Percentiles rank a stretch among this genome's conserved stretches.
Conservation (phyloP, 2,888 invertebrate species). For the Andrena praecox region DNA sequence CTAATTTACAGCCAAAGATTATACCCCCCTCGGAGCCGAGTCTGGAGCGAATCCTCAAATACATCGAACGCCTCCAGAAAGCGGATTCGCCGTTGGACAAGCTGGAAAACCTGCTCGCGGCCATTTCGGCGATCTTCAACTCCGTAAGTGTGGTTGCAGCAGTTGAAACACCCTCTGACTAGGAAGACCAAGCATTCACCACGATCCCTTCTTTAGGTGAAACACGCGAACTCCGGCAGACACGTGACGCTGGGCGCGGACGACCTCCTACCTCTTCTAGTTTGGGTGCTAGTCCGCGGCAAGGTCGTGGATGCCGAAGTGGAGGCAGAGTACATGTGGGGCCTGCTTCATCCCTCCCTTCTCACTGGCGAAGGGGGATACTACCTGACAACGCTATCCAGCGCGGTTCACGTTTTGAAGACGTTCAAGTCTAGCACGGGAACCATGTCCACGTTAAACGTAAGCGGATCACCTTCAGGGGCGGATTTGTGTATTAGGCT, state of each 20-base stretch:
- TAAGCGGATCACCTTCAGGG: slow-evolving; percentile 62
- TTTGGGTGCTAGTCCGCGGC: slow-evolving; percentile 96
- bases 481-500: not conserved
- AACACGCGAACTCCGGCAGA: slow-evolving; percentile 87
- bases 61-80: slow-evolving; percentile 93
- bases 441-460: slow-evolving; percentile 83
- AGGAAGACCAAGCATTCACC: not conserved
- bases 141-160: slow-evolving; percentile 86
- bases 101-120: slow-evolving; percentile 95
- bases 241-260: slow-evolving; percentile 90
- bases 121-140: slow-evolving; percentile 95
- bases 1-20: slow-evolving; percentile 88
- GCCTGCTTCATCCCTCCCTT: slow-evolving; percentile 94
- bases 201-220: slow-evolving; percentile 86
- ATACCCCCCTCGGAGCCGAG: slow-evolving; percentile 91
- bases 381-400: slow-evolving; percentile 96
- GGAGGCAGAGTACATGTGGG: slow-evolving; percentile 98
- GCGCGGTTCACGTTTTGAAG: slow-evolving; percentile 95
- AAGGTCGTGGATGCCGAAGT: slow-evolving; percentile 96
- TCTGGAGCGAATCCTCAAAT: slow-evolving; percentile 91
- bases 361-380: slow-evolving; percentile 97
- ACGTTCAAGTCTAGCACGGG: slow-evolving; percentile 85
- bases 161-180: not conserved
- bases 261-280: slow-evolving; percentile 96
- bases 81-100: slow-evolving; percentile 97